Evolutionary conservation across 1,140 invertebrate genomes (phyloP).

Genomic region (Gonatopus flavifemur): DNA sequence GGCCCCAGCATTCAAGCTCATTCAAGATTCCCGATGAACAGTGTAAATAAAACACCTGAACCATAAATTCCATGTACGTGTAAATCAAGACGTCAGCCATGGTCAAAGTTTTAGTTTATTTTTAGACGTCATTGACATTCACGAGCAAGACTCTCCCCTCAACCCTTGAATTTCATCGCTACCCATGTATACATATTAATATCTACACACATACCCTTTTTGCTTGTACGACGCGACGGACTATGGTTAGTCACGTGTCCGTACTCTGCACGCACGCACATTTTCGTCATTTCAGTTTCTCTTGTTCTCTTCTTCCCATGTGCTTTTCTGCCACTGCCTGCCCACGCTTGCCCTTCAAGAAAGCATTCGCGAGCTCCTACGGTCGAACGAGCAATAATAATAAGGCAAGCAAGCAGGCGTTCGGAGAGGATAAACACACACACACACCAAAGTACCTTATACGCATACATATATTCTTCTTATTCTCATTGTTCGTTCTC

Average conservation of each 20-base stretch:
- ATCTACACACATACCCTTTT: too few relatives aligned
- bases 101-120: too few relatives aligned
- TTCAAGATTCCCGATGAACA: too few relatives aligned
- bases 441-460: not conserved
- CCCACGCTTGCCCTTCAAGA: constrained; percentile 37
- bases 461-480: not conserved
- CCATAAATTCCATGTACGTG: too few relatives aligned
- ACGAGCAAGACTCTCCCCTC: constrained; percentile 26
- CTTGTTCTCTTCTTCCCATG: too few relatives aligned
- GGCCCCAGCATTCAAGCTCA: too few relatives aligned
- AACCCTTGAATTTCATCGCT: too few relatives aligned
- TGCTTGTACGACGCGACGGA: constrained; percentile 7
- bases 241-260: constrained; percentile 3
- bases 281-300: too few relatives aligned
- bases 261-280: constrained; percentile 6
- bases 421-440: constrained; percentile 13
- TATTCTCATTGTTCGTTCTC: constrained; percentile 24
- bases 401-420: too few relatives aligned
- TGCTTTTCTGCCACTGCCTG: constrained; percentile 18
- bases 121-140: constrained; percentile 43
- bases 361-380: constrained; percentile 18
- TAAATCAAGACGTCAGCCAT: too few relatives aligned
- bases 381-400: constrained; percentile 32
- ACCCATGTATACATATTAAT: not conserved
- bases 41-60: too few relatives aligned